Evolutionary conservation across 2,113 vertebrate genomes (phyloP), one percentile per base, ranked within the genome.

Genomic region (Callospermophilus lateralis): DNA sequence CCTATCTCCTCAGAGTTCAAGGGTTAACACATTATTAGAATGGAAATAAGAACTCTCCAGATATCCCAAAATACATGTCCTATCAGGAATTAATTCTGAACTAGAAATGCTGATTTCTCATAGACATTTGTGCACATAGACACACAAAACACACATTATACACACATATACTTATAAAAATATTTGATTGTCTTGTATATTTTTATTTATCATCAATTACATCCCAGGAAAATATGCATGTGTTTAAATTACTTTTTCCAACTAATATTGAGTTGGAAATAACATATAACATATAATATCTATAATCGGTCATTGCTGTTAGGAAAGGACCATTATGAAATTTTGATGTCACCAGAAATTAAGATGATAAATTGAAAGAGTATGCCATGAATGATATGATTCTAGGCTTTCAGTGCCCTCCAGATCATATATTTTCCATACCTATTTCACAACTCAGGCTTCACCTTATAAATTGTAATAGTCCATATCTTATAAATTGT

Each of bases 21-120:
- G 67, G 67, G 83, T 79, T 84, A 95, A 94, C 22, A 68, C 30
- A 37, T 76, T 94, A 90, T 90, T 94, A 88, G 39, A 88, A 89
- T 76, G 22, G 42, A 88, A 96, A 94, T 84, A 67, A 95, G 17
- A 95, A 88, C 17, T 76, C 32, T 45, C 28, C 84, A 78, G 22
- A 28, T 88, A 58, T 34, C 5, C 20, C 51, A 58, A 95, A 96
- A 81, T 5, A 45, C 3, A 63, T 32, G 32, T 63, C 5, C 24
- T 24, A 42, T 39, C 9, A 65, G 42, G 79, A 96, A 77, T 68
- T 67, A 81, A 28, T 80, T 85, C 22, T 84, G 16, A 26, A 48
- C 8, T 70, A 72, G 28, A 78, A 81, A 86, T 34, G 39, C 6
- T 79, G 37, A 61, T 87, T 95, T 93, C 24, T 80, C 5, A 77